Evolutionary conservation across 2,888 invertebrate species (phyloP).

Genomic region (Coelopa pilipes): DNA sequence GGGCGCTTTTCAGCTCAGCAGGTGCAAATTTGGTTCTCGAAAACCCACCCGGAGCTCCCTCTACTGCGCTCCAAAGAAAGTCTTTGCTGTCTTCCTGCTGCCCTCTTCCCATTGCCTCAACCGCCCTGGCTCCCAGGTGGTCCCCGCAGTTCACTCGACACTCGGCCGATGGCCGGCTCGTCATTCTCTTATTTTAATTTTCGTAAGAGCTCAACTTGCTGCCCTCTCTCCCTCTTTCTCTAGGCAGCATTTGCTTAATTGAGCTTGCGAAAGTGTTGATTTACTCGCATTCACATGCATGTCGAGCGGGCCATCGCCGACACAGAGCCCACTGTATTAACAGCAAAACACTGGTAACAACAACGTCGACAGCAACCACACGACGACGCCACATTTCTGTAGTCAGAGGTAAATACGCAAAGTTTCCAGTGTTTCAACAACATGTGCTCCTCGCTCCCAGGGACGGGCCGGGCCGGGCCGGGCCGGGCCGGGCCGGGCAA

Average conservation of each 20-base stretch:
- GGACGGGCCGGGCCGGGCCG: background rate
- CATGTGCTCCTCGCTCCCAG: slow-evolving; percentile 8
- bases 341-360: background rate
- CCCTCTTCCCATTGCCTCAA: too few relatives aligned
- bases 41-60: too few relatives aligned
- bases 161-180: too few relatives aligned
- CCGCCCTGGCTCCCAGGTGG: too few relatives aligned
- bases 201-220: too few relatives aligned
- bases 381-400: background rate
- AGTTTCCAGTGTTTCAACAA: slow-evolving; percentile 4
- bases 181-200: too few relatives aligned
- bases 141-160: too few relatives aligned
- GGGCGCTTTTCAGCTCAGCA: too few relatives aligned
- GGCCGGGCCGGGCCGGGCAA: background rate
- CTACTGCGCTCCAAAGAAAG: too few relatives aligned
- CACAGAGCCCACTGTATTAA: background rate
- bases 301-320: background rate
- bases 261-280: slow-evolving; percentile 9
- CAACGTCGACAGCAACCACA: too few relatives aligned
- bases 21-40: too few relatives aligned
- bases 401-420: slow-evolving; percentile 1
- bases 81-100: too few relatives aligned
- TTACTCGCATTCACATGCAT: background rate
- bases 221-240: background rate
- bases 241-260: slow-evolving; percentile 24